phyloP scores from a whole-genome alignment of 2,113 vertebrate genomes.

The Proterorhinus semilunaris region DNA sequence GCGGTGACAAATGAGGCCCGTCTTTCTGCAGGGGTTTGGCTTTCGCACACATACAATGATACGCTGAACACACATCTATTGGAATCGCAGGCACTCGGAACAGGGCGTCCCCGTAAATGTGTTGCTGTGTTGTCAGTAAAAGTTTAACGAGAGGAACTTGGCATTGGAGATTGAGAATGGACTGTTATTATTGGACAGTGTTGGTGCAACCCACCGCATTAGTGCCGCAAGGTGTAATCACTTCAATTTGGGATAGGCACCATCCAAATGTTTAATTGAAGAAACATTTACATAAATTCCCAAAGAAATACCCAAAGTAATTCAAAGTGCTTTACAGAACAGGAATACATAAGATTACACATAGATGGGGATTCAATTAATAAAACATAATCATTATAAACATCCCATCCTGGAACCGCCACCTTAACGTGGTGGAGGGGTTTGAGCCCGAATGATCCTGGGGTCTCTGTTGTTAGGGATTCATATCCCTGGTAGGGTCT shows the following conservation, averaged over 20 bases:
- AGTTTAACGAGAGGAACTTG: constrained; percentile 37
- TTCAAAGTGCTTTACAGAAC: too few species aligned
- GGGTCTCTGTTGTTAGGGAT: too few species aligned
- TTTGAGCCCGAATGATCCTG: too few species aligned
- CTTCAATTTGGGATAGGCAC: constrained; percentile 16
- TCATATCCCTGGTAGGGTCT: too few species aligned
- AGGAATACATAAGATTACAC: too few species aligned
- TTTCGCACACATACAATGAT: neutral
- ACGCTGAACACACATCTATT: constrained; percentile 11
- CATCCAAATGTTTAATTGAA: too few species aligned
- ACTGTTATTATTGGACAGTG: constrained; percentile 38
- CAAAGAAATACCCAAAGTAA: too few species aligned
- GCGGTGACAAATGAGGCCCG: constrained; percentile 57
- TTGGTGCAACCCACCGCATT: constrained; percentile 25
- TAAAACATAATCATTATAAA: too few species aligned
- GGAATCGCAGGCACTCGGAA: constrained; percentile 8
- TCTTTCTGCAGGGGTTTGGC: constrained; percentile 43
- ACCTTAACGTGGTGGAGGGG: too few species aligned
- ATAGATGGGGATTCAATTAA: too few species aligned
- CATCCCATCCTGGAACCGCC: too few species aligned
- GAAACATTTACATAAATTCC: too few species aligned
- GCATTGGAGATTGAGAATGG: constrained; percentile 15
- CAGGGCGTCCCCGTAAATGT: constrained; percentile 30
- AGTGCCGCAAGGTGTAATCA: constrained; percentile 44
- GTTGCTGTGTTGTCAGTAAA: constrained; percentile 33